These are phyloP conservation scores for Onthophagus sagittarius DNA, from an alignment of 2,888 invertebrate genomes.

Conservation along the genomic window DNA sequence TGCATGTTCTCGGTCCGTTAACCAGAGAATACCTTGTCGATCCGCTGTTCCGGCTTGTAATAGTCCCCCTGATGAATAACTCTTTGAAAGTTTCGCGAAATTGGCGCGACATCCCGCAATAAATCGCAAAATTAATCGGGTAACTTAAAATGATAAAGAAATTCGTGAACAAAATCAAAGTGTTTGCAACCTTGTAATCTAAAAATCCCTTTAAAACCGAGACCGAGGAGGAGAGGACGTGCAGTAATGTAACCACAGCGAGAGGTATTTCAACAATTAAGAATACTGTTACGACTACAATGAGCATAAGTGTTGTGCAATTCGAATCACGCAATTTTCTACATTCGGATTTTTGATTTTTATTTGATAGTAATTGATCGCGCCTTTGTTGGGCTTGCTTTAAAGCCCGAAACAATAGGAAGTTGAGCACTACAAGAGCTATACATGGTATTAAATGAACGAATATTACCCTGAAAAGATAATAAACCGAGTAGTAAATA, in stretches of 20 bases:
- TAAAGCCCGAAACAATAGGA: conserved; percentile 81
- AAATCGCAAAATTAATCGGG: conserved; percentile 92
- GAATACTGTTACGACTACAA: conserved; percentile 82
- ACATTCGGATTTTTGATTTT: conserved; percentile 67
- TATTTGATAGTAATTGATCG: conserved; percentile 44
- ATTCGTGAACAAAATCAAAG: conserved; percentile 78
- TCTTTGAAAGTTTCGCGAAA: conserved; percentile 92
- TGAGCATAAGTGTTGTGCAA: conserved; percentile 83
- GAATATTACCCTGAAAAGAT: conserved; percentile 81
- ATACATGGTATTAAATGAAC: conserved; percentile 91
- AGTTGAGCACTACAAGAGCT: conserved; percentile 82
- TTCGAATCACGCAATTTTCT: conserved; percentile 74
- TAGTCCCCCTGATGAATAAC: conserved; percentile 62
- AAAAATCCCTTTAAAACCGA: conserved; percentile 63
- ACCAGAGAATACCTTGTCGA: conserved; percentile 78
- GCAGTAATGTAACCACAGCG: conserved; percentile 76
- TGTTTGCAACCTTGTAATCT: conserved; percentile 74
- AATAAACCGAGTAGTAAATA: conserved; percentile 78
- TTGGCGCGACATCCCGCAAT: conserved; percentile 93
- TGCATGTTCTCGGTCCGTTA: conserved; percentile 77
- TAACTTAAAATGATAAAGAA: conserved; percentile 89
- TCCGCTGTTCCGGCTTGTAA: conserved; percentile 61
- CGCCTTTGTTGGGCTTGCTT: conserved; percentile 66
- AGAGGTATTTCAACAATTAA: conserved; percentile 79
- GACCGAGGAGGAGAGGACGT: conserved; percentile 67